phyloP scores from a whole-genome alignment of 2,888 invertebrate species.

The Chaetoderma sp. region DNA sequence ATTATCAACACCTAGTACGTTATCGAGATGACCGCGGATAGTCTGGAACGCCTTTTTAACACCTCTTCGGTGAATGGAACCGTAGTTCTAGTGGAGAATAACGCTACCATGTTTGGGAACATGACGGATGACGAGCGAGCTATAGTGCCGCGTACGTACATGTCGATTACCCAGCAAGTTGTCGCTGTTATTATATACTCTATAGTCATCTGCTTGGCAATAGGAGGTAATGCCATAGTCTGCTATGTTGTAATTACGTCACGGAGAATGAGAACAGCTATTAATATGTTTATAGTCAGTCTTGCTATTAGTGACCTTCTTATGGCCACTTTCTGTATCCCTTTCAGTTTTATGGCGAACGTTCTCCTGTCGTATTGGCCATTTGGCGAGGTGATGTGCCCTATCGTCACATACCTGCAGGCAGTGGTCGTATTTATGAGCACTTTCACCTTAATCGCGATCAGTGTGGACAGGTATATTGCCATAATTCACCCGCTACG shows the following conservation, averaged over 20 bases:
- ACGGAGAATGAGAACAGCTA: slow-evolving; percentile 59
- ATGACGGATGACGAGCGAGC: no score
- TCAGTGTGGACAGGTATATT: slow-evolving; percentile 89
- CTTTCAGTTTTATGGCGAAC: slow-evolving; percentile 77
- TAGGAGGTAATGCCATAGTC: slow-evolving; percentile 56
- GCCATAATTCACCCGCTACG: slow-evolving; percentile 89
- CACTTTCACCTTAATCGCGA: slow-evolving; percentile 89
- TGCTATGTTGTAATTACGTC: slow-evolving; percentile 45
- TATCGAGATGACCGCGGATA: no score
- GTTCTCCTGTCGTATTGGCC: slow-evolving; percentile 86
- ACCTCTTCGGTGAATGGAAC: no score
- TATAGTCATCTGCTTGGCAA: slow-evolving; percentile 54
- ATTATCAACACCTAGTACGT: no score
- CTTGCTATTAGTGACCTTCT: slow-evolving; percentile 50
- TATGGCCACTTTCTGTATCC: slow-evolving; percentile 68
- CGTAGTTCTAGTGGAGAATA: no score
- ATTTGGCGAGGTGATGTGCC: slow-evolving; percentile 84
- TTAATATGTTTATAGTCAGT: slow-evolving; percentile 47
- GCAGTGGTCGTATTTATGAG: slow-evolving; percentile 75
- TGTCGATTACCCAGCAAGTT: no score
- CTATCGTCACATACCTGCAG: slow-evolving; percentile 84
- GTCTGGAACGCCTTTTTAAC: no score
- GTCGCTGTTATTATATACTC: slow-evolving; percentile 63
- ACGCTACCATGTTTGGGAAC: no score
- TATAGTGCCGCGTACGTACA: no score